phyloP scores from a whole-genome alignment of 2,888 invertebrate genomes.

The Eilema griseolum region DNA sequence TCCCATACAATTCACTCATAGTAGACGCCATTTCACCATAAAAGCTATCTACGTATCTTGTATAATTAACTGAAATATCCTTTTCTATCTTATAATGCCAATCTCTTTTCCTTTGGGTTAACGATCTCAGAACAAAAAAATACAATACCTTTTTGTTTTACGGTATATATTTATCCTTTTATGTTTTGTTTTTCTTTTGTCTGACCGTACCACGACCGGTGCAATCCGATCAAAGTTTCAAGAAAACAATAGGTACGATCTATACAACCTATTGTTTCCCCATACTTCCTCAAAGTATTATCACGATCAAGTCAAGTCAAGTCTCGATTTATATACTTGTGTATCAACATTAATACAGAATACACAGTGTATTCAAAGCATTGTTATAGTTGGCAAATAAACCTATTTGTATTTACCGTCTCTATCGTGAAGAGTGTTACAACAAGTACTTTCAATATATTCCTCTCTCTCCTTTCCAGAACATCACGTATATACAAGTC shows the following conservation, averaged over 20 bases:
- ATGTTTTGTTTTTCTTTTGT: background rate
- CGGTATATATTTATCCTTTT: background rate
- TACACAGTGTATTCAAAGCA: background rate
- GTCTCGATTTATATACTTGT: background rate
- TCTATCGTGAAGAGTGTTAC: too few relatives aligned
- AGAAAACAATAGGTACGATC: background rate
- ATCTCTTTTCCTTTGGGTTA: background rate
- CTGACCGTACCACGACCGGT: background rate
- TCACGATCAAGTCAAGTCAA: background rate
- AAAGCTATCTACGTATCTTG: background rate
- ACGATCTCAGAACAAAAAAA: background rate
- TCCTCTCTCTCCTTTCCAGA: background rate
- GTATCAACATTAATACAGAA: background rate
- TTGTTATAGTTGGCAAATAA: background rate
- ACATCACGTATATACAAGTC: background rate
- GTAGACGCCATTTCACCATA: background rate
- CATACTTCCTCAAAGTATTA: background rate
- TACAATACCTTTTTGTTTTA: background rate
- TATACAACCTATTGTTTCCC: background rate
- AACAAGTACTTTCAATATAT: background rate
- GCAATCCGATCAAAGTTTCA: background rate
- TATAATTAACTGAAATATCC: background rate
- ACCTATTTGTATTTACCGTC: constrained; percentile 4
- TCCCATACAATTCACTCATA: background rate
- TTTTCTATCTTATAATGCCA: background rate